These are phyloP conservation scores for Crenichthys baileyi DNA, from an alignment of 2,797 vertebrate species.

Conservation along the genomic window DNA sequence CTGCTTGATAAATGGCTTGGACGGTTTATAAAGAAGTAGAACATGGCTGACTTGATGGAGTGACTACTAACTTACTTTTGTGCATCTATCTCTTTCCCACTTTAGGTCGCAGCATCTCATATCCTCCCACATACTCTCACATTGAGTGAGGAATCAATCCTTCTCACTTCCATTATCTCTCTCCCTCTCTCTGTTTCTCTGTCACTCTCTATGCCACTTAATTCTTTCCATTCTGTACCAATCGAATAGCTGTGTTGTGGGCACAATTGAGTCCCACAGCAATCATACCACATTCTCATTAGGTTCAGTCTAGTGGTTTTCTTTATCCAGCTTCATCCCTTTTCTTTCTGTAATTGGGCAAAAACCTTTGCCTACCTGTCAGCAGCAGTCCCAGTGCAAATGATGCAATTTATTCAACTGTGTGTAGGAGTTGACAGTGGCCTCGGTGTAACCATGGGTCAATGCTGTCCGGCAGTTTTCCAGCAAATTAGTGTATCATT, in stretches of 20 bases:
- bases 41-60: slow-evolving; percentile 52
- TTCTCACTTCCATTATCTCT: slow-evolving; percentile 75
- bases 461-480: slow-evolving; percentile 25
- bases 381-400: slow-evolving; percentile 43
- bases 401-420: slow-evolving; percentile 40
- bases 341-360: slow-evolving; percentile 56
- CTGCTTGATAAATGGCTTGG: slow-evolving; percentile 4
- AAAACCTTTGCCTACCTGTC: slow-evolving; percentile 55
- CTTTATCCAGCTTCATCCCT: slow-evolving; percentile 53
- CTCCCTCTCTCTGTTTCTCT: slow-evolving; percentile 54
- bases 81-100: slow-evolving; percentile 62
- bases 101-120: slow-evolving; percentile 64
- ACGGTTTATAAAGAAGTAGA: slow-evolving; percentile 23
- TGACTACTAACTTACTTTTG: slow-evolving; percentile 51
- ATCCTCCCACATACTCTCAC: slow-evolving; percentile 77
- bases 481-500: slow-evolving; percentile 30
- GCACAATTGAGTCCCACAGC: slow-evolving; percentile 57
- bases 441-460: slow-evolving; percentile 20
- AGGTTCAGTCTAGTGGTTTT: slow-evolving; percentile 51
- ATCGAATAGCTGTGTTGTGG: slow-evolving; percentile 56
- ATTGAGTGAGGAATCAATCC: slow-evolving; percentile 73
- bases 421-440: slow-evolving; percentile 37
- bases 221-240: slow-evolving; percentile 62
- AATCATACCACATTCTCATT: slow-evolving; percentile 66
- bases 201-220: slow-evolving; percentile 62